Evolutionary conservation across 2,888 invertebrate species (phyloP).

Genomic region (Lithosia quadra): DNA sequence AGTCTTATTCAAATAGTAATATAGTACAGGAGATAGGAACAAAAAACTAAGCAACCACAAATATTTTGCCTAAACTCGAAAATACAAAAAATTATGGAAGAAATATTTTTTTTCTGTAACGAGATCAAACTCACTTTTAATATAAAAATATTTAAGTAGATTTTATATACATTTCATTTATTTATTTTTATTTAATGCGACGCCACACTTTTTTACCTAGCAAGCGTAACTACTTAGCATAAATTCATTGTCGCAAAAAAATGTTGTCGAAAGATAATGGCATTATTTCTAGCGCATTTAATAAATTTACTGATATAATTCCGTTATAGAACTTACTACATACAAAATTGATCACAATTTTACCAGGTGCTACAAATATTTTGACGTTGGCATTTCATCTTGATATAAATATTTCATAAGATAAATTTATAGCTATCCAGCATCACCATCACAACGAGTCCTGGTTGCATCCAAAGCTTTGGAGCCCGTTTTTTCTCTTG

Average conservation of each 20-base stretch:
- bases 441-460: background rate
- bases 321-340: slow-evolving; percentile 2
- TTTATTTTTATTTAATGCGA: slow-evolving; percentile 1
- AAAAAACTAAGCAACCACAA: slow-evolving; percentile 15
- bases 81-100: slow-evolving; percentile 18
- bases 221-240: slow-evolving; percentile 3
- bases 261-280: background rate
- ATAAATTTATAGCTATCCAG: background rate
- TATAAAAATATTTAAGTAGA: slow-evolving; percentile 60
- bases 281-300: background rate
- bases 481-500: background rate
- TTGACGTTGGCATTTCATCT: slow-evolving; percentile 8
- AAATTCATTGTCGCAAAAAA: slow-evolving; percentile 3
- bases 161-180: slow-evolving; percentile 37
- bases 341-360: slow-evolving; percentile 12
- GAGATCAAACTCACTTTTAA: slow-evolving; percentile 57
- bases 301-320: background rate
- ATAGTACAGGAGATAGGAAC: slow-evolving; percentile 25
- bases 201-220: slow-evolving; percentile 8
- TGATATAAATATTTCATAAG: slow-evolving; percentile 11
- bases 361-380: background rate
- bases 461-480: background rate
- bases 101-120: slow-evolving; percentile 33
- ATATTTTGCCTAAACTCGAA: slow-evolving; percentile 7
- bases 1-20: background rate